These are phyloP conservation scores for Drosophila cardini DNA, from an alignment of 1,140 invertebrate genomes.

Conservation along the genomic window DNA sequence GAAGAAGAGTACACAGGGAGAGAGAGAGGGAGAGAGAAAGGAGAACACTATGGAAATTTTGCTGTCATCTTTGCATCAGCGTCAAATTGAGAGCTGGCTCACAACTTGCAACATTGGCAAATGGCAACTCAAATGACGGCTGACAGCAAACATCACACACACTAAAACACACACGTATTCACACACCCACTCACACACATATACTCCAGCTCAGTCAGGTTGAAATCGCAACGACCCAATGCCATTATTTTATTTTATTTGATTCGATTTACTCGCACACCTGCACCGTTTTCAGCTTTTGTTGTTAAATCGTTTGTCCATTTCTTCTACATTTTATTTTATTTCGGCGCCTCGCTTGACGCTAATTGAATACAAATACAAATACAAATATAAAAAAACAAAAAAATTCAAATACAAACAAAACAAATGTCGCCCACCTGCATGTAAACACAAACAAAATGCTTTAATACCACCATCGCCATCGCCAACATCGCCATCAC, in stretches of 20 bases:
- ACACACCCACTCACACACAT: constrained; percentile 1
- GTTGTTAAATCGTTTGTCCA: constrained; percentile 44
- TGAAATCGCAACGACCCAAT: constrained; percentile 22
- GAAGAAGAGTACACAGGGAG: neutral
- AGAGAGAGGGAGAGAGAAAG: neutral
- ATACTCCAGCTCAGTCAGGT: neutral
- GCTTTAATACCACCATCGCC: constrained; percentile 59
- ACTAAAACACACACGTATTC: neutral
- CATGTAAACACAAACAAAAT: constrained; percentile 66
- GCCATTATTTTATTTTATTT: constrained; percentile 58
- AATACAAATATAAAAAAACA: constrained; percentile 60
- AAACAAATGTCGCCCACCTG: constrained; percentile 79
- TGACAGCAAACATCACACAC: constrained; percentile 36
- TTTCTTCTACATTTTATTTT: constrained; percentile 14
- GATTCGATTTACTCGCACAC: constrained; percentile 56
- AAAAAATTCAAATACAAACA: constrained; percentile 55
- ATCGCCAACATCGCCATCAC: constrained; percentile 6
- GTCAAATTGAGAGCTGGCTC: constrained; percentile 28
- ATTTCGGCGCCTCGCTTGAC: constrained; percentile 60
- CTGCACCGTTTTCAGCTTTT: constrained; percentile 27
- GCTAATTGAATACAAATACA: constrained; percentile 81
- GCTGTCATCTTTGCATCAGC: constrained; percentile 37
- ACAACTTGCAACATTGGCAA: constrained; percentile 45
- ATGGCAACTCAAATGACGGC: constrained; percentile 45
- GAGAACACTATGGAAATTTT: constrained; percentile 24